phyloP scores from a whole-genome alignment of 2,113 vertebrate species.

The Etheostoma spectabile region DNA sequence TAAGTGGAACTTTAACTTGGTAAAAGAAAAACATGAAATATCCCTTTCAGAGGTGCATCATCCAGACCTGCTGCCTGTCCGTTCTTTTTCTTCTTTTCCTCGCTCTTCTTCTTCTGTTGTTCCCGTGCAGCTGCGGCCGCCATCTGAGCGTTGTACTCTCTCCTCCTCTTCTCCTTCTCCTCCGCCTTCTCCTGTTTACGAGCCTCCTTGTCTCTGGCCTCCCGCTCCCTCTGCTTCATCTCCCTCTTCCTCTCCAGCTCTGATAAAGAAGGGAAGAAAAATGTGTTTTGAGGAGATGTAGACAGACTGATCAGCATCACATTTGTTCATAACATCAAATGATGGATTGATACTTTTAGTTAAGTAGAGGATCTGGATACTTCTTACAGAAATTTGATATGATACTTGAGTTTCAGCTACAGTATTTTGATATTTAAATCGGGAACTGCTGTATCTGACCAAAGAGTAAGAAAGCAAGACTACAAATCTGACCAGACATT shows the following conservation, averaged over 20 bases:
- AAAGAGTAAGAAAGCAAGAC: not conserved
- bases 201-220: slow-evolving; percentile 90
- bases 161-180: slow-evolving; percentile 93
- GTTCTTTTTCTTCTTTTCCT: slow-evolving; percentile 89
- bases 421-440: not conserved
- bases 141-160: slow-evolving; percentile 92
- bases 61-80: slow-evolving; percentile 81
- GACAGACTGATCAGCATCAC: no score
- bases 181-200: slow-evolving; percentile 94
- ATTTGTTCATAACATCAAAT: no score
- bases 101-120: slow-evolving; percentile 88
- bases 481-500: slow-evolving; percentile 2
- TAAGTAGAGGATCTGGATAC: not conserved
- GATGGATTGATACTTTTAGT: not conserved
- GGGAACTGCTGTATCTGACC: not conserved
- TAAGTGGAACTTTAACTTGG: not conserved
- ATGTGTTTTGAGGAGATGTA: not conserved
- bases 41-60: not conserved
- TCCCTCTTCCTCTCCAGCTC: slow-evolving; percentile 94
- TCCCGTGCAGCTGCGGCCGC: slow-evolving; percentile 81
- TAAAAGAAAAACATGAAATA: not conserved
- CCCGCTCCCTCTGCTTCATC: slow-evolving; percentile 90
- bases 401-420: not conserved
- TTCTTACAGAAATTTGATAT: not conserved
- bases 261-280: slow-evolving; percentile 54